phyloP scores from a whole-genome alignment of 37 sponge, comb jelly and placozoan genomes.

The Theonella swinhoei region DNA sequence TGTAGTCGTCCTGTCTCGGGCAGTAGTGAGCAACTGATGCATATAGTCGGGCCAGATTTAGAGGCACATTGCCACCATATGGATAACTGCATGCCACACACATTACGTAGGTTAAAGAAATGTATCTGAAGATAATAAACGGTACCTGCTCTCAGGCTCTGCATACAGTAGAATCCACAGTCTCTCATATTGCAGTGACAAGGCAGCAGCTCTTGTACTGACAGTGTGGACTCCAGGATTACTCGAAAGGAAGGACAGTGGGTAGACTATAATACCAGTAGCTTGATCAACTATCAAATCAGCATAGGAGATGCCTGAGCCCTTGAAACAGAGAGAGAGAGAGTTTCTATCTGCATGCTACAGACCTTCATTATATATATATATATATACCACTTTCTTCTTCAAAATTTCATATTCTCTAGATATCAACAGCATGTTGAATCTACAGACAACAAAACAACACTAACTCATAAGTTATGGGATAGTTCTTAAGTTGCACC shows the following conservation, averaged over 20 bases:
- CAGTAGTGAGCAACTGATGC: constrained; percentile 61
- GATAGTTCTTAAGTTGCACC: constrained; percentile 14
- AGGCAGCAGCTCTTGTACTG: constrained; percentile 22
- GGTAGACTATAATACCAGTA: constrained; percentile 55
- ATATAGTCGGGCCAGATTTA: constrained; percentile 59
- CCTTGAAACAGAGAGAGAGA: background rate
- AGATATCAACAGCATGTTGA: constrained; percentile 55
- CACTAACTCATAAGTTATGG: background rate
- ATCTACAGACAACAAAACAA: too few species aligned
- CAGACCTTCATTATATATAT: background rate
- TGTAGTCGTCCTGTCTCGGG: constrained; percentile 18
- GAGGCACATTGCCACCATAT: constrained; percentile 49
- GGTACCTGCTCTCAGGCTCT: constrained; percentile 3
- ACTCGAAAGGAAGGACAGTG: constrained; percentile 41
- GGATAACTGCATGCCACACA: constrained; percentile 43
- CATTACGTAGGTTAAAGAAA: too few species aligned
- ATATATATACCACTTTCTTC: background rate
- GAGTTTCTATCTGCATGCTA: background rate
- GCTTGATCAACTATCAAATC: constrained; percentile 54
- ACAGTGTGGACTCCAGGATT: constrained; percentile 33
- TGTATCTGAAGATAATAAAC: background rate
- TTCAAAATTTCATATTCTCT: constrained; percentile 51
- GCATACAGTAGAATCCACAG: constrained; percentile 66
- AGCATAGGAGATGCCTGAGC: constrained; percentile 14
- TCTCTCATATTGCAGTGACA: constrained; percentile 63